Conservation (phyloP, 2,113 vertebrate species). For the Nesogale talazaci region DNA sequence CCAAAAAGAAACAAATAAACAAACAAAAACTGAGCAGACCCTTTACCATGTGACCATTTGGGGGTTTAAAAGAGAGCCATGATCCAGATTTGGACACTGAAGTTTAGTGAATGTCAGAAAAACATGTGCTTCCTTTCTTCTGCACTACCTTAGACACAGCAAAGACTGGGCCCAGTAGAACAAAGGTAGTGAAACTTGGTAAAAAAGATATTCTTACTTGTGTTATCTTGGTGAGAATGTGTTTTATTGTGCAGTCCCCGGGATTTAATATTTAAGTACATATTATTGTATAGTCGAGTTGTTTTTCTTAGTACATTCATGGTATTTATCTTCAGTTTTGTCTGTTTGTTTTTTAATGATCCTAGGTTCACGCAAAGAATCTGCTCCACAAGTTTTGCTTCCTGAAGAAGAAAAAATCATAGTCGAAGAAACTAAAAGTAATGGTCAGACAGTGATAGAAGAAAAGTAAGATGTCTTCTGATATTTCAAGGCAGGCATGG, state of each 20-base stretch:
- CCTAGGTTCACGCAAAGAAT: slow-evolving; percentile 93
- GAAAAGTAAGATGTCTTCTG: slow-evolving; percentile 92
- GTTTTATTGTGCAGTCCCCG: background rate
- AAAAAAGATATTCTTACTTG: background rate
- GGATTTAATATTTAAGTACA: background rate
- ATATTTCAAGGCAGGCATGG: background rate
- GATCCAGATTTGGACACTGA: background rate
- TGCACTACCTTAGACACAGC: background rate
- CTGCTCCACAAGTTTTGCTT: slow-evolving; percentile 93
- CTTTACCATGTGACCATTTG: background rate
- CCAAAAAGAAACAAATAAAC: too few species aligned
- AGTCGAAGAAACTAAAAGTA: slow-evolving; percentile 93
- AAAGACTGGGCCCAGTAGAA: background rate
- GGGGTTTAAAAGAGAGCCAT: background rate
- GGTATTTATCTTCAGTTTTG: slow-evolving; percentile 70
- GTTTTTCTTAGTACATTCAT: background rate
- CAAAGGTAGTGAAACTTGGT: background rate
- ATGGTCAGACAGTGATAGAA: slow-evolving; percentile 93
- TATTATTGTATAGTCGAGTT: background rate
- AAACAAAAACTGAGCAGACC: background rate
- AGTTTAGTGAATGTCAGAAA: background rate
- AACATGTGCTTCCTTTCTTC: background rate
- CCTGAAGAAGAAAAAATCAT: slow-evolving; percentile 95
- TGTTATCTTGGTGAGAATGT: background rate
- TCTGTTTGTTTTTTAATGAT: slow-evolving; percentile 72